Evolutionary conservation across 35 echinoderm and acorn worm genomes (phyloP).

Genomic region (Eucidaris tribuloides): DNA sequence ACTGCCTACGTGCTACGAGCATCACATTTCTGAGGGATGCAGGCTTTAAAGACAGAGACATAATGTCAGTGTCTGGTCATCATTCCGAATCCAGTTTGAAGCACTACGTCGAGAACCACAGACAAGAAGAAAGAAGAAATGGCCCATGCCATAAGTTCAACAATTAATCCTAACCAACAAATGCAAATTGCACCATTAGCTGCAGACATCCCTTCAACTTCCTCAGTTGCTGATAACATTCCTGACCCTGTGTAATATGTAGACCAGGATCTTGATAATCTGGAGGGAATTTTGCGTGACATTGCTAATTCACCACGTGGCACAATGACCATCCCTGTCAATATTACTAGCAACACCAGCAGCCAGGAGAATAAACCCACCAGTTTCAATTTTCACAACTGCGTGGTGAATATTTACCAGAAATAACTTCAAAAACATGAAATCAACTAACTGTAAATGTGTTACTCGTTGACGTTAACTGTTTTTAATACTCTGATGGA

Average conservation of each 20-base stretch:
- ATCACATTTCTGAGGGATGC: not conserved
- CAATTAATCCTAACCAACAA: not conserved
- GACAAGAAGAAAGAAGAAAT: not conserved
- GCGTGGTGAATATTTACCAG: not conserved
- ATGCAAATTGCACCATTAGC: constrained; percentile 4
- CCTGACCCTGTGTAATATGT: not conserved
- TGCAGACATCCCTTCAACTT: constrained; percentile 4
- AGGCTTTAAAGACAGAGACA: constrained; percentile 6
- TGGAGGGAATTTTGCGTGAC: not conserved
- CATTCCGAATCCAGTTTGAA: not conserved
- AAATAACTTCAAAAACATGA: constrained; percentile 13
- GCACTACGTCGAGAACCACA: not conserved
- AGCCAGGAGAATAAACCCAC: not conserved
- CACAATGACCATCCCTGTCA: not conserved
- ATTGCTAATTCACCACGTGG: not conserved
- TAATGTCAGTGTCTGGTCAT: not conserved
- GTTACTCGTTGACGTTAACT: not conserved
- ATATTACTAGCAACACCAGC: not conserved
- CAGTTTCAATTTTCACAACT: not conserved
- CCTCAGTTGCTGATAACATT: constrained; percentile 14
- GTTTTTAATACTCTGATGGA: not conserved
- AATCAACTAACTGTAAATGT: constrained; percentile 11
- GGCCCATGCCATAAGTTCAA: not conserved
- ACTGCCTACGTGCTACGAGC: not conserved
- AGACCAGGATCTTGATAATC: not conserved